Base-by-base conservation (phyloP, 2,888 invertebrate genomes). In the Microlaimidae sp. region DNA sequence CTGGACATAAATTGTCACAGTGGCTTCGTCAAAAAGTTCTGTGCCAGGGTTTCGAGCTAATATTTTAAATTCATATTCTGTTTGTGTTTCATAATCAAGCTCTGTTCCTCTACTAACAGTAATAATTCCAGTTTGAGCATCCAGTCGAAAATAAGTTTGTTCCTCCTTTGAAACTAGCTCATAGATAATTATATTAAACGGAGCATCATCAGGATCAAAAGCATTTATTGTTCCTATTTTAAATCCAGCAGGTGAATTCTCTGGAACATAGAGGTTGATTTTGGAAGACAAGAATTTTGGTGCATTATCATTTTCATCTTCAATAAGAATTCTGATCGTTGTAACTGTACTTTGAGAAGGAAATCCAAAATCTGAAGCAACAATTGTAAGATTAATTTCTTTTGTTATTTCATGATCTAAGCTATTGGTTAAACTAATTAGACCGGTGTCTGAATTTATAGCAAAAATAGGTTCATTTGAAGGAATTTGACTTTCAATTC, bases 291-390 rank as follows among this genome's bases (percentile, higher is more conserved):
- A n/a, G 66, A 92, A 93, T 17, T 77, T 74, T 0, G 92, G 92
- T 10, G 86, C 81, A 70, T 92, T 90, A 66, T 93, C 70, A 59
- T 70, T 54, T 13, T n/a, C 38, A 27, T 49, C 49, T 57, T 88
- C 81, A 24, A 93, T 81, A 67, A 89, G 87, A 58, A 93, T 82
- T 21, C 89, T 85, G 1, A 93, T 83, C 5, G 88, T 86, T 2
- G 88, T 89, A 49, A 82, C 79, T 0, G 90, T 79, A 64, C 79
- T 79, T 61, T 79, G 80, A 0, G 83, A 78, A 60, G 83, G 81
- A 66, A 85, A 87, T 2, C 83, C 90, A 49, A 85, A 74, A 74
- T 93, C 92, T 58, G 78, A 78, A 0, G 87, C 90, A 0, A 85
- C 84, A 54, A 93, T 83, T 67, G 85, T 87, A 2, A 93, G 71